Evolutionary conservation across 2,113 vertebrate genomes (phyloP), one percentile per base, ranked within the genome.

Genomic region (Neodontobutis hainanensis): DNA sequence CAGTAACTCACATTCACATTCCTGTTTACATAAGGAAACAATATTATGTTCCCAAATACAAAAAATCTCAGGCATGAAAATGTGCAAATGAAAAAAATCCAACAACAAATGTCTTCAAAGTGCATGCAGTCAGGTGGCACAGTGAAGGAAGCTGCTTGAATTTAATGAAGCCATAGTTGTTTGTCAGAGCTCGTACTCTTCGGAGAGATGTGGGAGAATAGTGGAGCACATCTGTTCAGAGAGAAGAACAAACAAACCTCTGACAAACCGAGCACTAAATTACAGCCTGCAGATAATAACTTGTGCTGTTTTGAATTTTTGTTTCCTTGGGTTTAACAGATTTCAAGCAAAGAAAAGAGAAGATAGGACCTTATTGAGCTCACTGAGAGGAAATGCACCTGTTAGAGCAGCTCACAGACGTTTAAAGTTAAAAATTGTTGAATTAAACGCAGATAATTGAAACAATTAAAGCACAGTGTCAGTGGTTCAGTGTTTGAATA

Each of bases 111-210:
- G 48, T 42, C 40, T 75, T 71, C 46, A 59, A 36, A 46, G 48
- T 50, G 14, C 61, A 32, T 43, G 50, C 68, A 57, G 35, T 45
- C 46, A 60, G 72, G 61, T 72, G 73, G 52, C 62, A 70, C 47
- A 60, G 68, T 47, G 67, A 74, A 45, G 49, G 46, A 65, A 55
- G 57, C 35, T 65, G 32, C 75, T 72, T 69, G 67, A 70, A 64
- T 81, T 75, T 72, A 79, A 88, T 77, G 72, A 81, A 62, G 81
- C 74, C 14, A 66, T 64, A 67, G 72, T 67, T 79, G 70, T 77
- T 76, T 62, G 71, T 80, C 66, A 51, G 63, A 45, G 19, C 36
- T 43, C 14, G 62, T 36, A n/a, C 45, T 66, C 61, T 65, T 55
- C 53, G 49, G 60, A 65, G 81, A 55, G 65, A 46, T 14, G 12